A percentile compares a stretch with the other conserved stretches of the same genome.
These are phyloP conservation scores for Danio jaintianensis DNA, from an alignment of 2,797 vertebrate species.

Conservation along the genomic window DNA sequence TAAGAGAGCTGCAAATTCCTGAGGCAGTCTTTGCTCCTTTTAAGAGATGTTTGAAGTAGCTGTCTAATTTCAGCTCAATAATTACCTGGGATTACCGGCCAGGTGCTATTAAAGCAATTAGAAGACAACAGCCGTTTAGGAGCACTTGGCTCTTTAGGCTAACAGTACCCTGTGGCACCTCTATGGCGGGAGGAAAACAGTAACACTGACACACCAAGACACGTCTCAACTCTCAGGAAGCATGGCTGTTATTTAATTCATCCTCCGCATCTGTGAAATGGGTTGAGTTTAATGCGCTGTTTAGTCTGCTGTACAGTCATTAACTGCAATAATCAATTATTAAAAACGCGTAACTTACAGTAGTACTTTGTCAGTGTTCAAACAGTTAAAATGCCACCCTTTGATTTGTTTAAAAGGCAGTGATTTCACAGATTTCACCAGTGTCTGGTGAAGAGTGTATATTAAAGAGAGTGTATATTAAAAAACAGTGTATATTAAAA, in stretches of 20 bases:
- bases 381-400: neutral
- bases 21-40: slow-evolving; percentile 71
- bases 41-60: slow-evolving; percentile 80
- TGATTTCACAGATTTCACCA: too few species aligned
- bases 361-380: neutral
- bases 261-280: neutral
- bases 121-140: slow-evolving; percentile 76
- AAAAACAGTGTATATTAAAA: too few species aligned
- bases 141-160: slow-evolving; percentile 66
- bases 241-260: slow-evolving; percentile 7
- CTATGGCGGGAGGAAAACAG: slow-evolving; percentile 50
- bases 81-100: slow-evolving; percentile 83
- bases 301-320: neutral
- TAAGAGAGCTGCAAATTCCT: slow-evolving; percentile 52
- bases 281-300: neutral
- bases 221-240: slow-evolving; percentile 11
- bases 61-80: slow-evolving; percentile 81
- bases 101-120: slow-evolving; percentile 86
- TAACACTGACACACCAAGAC: slow-evolving; percentile 43
- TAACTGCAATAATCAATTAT: neutral
- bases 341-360: neutral
- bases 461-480: too few species aligned
- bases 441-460: too few species aligned
- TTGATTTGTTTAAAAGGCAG: neutral
- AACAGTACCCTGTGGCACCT: slow-evolving; percentile 60